A percentile compares a stretch with the other conserved stretches of the same genome.
Conservation (phyloP, 2,797 vertebrate genomes). For the Euphonia xanthogaster region DNA sequence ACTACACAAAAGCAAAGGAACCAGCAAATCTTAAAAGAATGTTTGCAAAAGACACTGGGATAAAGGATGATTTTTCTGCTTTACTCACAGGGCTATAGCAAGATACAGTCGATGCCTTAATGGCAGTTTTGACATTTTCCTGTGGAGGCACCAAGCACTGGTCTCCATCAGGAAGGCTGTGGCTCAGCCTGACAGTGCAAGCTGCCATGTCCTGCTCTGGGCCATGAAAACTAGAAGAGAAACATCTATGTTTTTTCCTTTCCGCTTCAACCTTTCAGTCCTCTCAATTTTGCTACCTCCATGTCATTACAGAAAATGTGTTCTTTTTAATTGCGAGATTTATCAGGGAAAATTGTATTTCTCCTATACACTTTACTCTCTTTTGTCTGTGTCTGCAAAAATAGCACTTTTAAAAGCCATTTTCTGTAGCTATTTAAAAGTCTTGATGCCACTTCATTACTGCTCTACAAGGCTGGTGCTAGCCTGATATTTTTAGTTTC, state of each 20-base stretch:
- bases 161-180: not conserved
- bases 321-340: not conserved
- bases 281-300: not conserved
- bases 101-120: not conserved
- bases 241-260: accelerated
- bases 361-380: not conserved
- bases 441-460: not conserved
- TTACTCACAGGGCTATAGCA: not conserved
- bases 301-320: not conserved
- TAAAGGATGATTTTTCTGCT: not conserved
- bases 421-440: constrained; percentile 6
- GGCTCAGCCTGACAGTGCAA: not conserved
- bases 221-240: not conserved
- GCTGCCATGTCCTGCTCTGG: not conserved
- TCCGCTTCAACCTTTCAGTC: not conserved
- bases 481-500: constrained; percentile 16
- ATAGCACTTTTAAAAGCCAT: not conserved
- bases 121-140: not conserved
- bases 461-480: not conserved
- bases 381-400: not conserved
- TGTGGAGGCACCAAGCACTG: not conserved
- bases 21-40: not conserved
- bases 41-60: not conserved
- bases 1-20: not conserved
- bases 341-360: not conserved